These are phyloP conservation scores for Pipra filicauda DNA, from an alignment of 2,113 vertebrate genomes.

Conservation along the genomic window DNA sequence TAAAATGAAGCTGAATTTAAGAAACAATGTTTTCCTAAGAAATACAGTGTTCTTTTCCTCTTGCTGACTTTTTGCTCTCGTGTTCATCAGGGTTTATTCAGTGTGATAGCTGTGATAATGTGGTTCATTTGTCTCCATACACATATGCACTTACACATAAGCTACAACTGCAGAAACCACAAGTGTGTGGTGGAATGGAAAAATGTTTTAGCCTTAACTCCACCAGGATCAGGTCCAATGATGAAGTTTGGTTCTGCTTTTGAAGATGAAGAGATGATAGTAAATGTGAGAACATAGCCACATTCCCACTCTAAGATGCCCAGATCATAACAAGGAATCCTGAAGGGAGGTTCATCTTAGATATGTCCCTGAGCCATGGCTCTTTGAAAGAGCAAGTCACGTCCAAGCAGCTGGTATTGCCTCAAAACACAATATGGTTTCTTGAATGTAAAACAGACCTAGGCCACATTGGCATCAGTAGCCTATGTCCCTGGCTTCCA, in stretches of 20 bases:
- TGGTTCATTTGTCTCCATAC: background rate
- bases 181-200: background rate
- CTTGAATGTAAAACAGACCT: background rate
- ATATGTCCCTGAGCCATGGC: fast-evolving
- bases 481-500: background rate
- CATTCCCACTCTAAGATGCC: background rate
- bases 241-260: background rate
- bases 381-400: background rate
- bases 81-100: background rate
- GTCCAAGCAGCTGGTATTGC: background rate
- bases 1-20: conserved; percentile 55
- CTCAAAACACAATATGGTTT: background rate
- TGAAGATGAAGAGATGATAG: background rate
- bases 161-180: background rate
- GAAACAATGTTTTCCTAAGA: conserved; percentile 51
- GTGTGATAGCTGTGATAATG: background rate
- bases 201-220: background rate
- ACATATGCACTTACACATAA: background rate
- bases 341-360: background rate
- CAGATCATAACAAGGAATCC: background rate
- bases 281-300: background rate
- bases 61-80: background rate
- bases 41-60: conserved; percentile 25
- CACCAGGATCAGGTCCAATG: background rate
- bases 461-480: background rate